Evolutionary conservation across 2,888 invertebrate genomes (phyloP), one percentile per base, ranked within the genome.

Genomic region (Ichneumoninae sp.): DNA sequence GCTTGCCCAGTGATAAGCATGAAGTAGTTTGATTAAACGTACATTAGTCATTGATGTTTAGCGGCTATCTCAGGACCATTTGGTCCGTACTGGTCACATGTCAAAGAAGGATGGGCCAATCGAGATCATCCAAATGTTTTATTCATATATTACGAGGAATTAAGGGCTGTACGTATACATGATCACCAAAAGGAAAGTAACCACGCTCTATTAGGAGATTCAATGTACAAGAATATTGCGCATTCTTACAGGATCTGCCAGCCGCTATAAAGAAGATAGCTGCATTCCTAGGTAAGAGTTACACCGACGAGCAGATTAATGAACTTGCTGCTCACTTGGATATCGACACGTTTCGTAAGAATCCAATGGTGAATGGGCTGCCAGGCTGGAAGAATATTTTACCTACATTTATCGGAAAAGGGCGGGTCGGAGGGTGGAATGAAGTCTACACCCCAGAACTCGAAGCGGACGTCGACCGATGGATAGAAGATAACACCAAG

Each of bases 111-210:
- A 0, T 97, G 97, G 96, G 94, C 95, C 4, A 92, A 95, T 73
- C 95, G 96, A 86, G 89, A 97, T 83, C 94, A 96, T 87, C 94
- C 96, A 1, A 97, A 97, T 92, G 94, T 97, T 83, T 93, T 97
- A 1, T 97, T 97, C 89, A 93, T 98, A 79, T 97, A 97, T 91
- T 98, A 98, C 89, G 98, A 98, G 93, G 96, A 98, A 88, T 95
- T 98, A 93, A 95, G 95, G 74, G 95, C 95, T 93, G 96, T 96
- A 93, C 89, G 86, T 85, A 68, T 16, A 44, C 47, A 30, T 26
- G 50, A 8, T 44, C 54, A 13, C 7, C 13, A 54, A n/a, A 47
- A 33, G 26, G 6, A 60, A 85, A n/a, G 5, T 40, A 13, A 10
- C 10, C 10, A 44, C 44, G 13, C 13, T 13, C 44, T 44, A 44